Conservation (phyloP, 2,797 vertebrate species). For the Ceyx erithaca region DNA sequence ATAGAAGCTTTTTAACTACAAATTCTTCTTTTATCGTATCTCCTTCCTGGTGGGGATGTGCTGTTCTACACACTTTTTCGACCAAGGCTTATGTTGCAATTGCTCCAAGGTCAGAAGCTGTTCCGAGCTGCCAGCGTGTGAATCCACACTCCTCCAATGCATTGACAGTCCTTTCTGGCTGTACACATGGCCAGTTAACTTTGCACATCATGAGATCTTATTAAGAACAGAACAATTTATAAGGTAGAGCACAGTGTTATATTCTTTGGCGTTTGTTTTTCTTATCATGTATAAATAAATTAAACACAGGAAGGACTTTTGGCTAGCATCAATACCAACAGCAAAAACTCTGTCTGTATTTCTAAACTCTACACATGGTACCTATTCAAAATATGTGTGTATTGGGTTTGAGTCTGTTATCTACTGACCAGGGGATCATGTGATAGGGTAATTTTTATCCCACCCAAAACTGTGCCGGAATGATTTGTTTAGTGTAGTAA, state of each 20-base stretch:
- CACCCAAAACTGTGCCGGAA: background rate
- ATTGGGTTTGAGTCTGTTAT: background rate
- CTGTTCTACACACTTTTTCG: too few relatives aligned
- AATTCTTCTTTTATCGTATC: too few relatives aligned
- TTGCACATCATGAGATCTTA: background rate
- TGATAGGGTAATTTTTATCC: background rate
- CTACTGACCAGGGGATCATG: accelerated
- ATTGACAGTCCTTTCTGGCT: background rate
- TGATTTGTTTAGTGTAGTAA: background rate
- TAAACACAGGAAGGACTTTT: background rate
- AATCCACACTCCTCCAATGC: background rate
- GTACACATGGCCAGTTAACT: background rate
- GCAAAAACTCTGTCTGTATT: accelerated
- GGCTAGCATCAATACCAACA: background rate
- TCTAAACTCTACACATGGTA: background rate
- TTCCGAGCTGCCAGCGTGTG: too few relatives aligned
- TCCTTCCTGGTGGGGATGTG: too few relatives aligned
- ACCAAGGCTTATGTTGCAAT: too few relatives aligned
- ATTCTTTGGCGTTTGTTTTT: background rate
- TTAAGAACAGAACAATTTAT: background rate
- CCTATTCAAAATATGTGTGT: too few relatives aligned
- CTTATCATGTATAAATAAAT: background rate
- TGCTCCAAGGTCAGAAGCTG: too few relatives aligned
- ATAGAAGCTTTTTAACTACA: too few relatives aligned
- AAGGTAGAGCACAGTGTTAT: background rate